Evolutionary conservation across 2,797 vertebrate genomes (phyloP), one percentile per base, ranked within the genome.

Genomic region (Phoxinus dragarum): DNA sequence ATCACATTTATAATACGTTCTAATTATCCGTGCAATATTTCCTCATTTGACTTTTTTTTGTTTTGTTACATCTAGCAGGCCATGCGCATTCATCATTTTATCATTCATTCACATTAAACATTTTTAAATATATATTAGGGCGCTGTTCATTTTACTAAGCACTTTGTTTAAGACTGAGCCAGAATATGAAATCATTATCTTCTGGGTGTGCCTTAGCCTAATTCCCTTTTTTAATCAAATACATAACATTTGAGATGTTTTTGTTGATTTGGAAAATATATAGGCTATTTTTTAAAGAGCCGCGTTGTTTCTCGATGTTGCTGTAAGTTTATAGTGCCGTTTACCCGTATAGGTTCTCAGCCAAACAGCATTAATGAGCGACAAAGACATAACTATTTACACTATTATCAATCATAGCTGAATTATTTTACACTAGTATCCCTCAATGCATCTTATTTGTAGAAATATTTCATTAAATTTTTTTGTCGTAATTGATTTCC

Each of bases 151-250:
- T 89, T 87, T 80, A 68, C 92, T 92, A 93, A 90, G 89, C 92
- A 90, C 88, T 91, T 90, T 91, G 91, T 94, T 94, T 90, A 87
- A 86, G 84, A 92, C 84, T 88, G 90, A 89, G 42, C 84, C 89
- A 93, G 93, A 92, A 94, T 92, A 94, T 93, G 92, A 93, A 93
- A 93, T 92, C 81, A 92, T 92, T 91, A 91, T 86, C 54, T 93
- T 93, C 88, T 90, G 89, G 21, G 86, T 90, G 90, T 89, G 88
- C 90, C 92, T 87, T 90, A 86, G 85, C 52, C 6, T 93, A 90
- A 94, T 94, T 94, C 89, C 88, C 91, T 93, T 93, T 90, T 87
- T 80, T 90, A 91, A 90, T 88, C 82, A 90, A 92, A 89, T 88
- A 85, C 88, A 93, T 93, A 93, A 86, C 90, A 92, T 93, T 90